Evolutionary conservation across 2,113 vertebrate genomes (phyloP).

Genomic region (Echinops telfairi): DNA sequence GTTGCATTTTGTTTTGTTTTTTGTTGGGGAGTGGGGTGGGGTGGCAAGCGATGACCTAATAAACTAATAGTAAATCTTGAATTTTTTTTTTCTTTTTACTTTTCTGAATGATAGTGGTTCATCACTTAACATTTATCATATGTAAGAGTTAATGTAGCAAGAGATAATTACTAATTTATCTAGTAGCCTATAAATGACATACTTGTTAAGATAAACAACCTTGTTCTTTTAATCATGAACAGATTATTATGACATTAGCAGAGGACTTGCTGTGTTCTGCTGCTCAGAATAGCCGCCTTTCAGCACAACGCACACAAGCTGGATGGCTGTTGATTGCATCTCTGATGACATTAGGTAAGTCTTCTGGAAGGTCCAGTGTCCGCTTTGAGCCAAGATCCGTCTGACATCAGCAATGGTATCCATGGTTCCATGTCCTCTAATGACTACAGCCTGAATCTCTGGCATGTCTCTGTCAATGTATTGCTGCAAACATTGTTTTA

Average conservation of each 20-base stretch:
- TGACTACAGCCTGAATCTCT: too few species aligned
- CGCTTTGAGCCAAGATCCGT: neutral
- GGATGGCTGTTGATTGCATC: constrained; percentile 94
- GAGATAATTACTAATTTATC: neutral
- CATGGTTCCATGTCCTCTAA: too few species aligned
- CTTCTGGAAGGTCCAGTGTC: constrained; percentile 29
- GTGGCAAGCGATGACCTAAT: neutral
- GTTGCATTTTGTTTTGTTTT: too few species aligned
- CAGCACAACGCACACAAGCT: constrained; percentile 93
- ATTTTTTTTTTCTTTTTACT: neutral
- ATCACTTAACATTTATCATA: neutral
- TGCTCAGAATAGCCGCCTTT: constrained; percentile 93
- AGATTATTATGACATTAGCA: constrained; percentile 93
- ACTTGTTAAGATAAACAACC: neutral
- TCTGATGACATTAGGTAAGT: constrained; percentile 93
- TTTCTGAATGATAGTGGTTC: neutral
- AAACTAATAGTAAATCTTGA: constrained; percentile 43
- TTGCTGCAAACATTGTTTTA: too few species aligned
- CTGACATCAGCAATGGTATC: too few species aligned
- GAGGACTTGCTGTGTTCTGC: constrained; percentile 95
- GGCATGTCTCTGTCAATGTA: too few species aligned
- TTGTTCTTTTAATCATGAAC: constrained; percentile 70
- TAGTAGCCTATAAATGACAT: constrained; percentile 56
- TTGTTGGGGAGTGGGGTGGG: too few species aligned
- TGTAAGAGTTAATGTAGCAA: constrained; percentile 57